Evolutionary conservation across 2,888 invertebrate species (phyloP).

Genomic region (Melieria picta): DNA sequence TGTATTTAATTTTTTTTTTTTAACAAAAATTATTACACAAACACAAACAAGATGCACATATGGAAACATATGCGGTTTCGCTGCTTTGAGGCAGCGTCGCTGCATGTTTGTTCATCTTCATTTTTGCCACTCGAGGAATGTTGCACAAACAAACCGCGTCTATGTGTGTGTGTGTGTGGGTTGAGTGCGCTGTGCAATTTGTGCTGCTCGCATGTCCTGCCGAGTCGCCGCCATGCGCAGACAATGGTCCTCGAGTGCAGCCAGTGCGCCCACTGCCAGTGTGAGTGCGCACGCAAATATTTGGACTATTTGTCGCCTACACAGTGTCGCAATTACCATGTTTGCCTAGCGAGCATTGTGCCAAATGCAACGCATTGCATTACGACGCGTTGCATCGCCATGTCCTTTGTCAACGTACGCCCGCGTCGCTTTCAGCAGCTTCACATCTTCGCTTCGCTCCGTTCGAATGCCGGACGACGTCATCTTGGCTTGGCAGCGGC

Average conservation of each 20-base stretch:
- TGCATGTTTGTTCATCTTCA: no score
- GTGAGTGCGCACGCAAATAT: slow-evolving; percentile 29
- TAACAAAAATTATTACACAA: no score
- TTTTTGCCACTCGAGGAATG: no score
- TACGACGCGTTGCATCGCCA: background rate
- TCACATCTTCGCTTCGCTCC: slow-evolving; percentile 10
- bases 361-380: slow-evolving; percentile 3
- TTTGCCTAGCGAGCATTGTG: slow-evolving; percentile 22
- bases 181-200: background rate
- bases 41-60: no score
- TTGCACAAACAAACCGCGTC: background rate
- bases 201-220: background rate
- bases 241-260: background rate
- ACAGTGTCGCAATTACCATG: slow-evolving; percentile 34
- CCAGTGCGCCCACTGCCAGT: background rate
- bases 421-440: slow-evolving; percentile 27
- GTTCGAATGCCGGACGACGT: no score
- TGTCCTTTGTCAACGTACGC: slow-evolving; percentile 31
- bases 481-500: no score
- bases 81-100: no score
- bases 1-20: no score
- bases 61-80: no score
- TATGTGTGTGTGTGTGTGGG: background rate
- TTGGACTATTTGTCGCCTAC: slow-evolving; percentile 41
- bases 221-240: background rate